Evolutionary conservation across 2,888 invertebrate species (phyloP), one percentile per base, ranked within the genome.

Genomic region (Incurvaria masculella): DNA sequence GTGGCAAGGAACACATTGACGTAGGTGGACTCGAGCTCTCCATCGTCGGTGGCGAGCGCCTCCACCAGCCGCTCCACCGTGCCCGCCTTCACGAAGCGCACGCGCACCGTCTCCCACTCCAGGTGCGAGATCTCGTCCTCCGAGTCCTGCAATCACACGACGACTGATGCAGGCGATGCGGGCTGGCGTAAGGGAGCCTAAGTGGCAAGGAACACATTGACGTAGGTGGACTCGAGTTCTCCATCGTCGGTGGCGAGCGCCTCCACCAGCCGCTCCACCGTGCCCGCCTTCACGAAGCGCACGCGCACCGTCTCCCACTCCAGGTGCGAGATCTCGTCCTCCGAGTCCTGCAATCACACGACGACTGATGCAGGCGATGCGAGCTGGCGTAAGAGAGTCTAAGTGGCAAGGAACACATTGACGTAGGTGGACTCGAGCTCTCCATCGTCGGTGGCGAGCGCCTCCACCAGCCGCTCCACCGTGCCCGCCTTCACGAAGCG

Each of bases 291-390:
- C 56, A 99, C 87, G 65, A 95, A 92, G 51, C 94, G 87, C 53
- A 97, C 94, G 55, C 94, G 86, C 55, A 97, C 94, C 39, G 96
- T 97, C 80, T 97, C 97, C 99, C 99, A 99, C 85, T 98, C 97
- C 68, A 99, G 79, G 69, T 97, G 96, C 45, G 94, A 94, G 59
- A 94, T 94, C 75, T 93, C 93, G 73, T 92, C 92, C 64, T 92
- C 91, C 2, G 91, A 91, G 65, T 92, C 92, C 88, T 88, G 71
- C 3, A 72, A 72, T 56, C 44, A 20, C 45, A 21, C 44, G n/a
- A n/a, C n/a, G n/a, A n/a, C n/a, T n/a, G n/a, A n/a, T n/a, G n/a
- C n/a, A n/a, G n/a, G n/a, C n/a, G n/a, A n/a, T n/a, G n/a, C n/a
- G n/a, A n/a, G n/a, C n/a, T n/a, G n/a, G n/a, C n/a, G n/a, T n/a